Conservation (phyloP, 2,797 vertebrate species). For the Rhinella marina region DNA sequence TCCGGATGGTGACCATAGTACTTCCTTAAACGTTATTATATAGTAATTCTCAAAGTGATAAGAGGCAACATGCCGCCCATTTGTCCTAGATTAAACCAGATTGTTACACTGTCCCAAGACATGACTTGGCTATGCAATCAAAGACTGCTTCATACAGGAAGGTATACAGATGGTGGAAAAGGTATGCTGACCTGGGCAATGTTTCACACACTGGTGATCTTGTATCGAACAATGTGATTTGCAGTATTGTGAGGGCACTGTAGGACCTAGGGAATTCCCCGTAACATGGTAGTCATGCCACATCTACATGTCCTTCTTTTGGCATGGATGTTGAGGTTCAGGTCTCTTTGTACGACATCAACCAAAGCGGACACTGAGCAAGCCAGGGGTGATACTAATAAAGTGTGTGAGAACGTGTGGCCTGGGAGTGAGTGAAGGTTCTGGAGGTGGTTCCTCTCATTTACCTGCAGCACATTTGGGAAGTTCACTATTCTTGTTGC, state of each 20-base stretch:
- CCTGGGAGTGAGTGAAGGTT: neutral
- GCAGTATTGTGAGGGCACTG: neutral
- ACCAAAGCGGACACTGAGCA: neutral
- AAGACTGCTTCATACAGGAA: too few relatives aligned
- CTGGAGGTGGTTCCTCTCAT: neutral
- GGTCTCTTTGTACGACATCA: neutral
- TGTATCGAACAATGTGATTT: neutral
- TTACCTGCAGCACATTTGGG: slow-evolving; percentile 78
- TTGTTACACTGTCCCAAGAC: too few relatives aligned
- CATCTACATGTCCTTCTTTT: neutral
- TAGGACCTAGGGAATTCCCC: neutral
- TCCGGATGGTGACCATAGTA: too few relatives aligned
- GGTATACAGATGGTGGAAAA: too few relatives aligned
- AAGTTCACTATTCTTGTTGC: slow-evolving; percentile 66
- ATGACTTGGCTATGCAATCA: too few relatives aligned
- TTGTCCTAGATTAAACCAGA: too few relatives aligned
- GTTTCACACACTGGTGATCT: neutral
- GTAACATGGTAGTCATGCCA: neutral
- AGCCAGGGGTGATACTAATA: neutral
- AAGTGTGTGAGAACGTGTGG: too few relatives aligned
- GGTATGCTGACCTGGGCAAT: too few relatives aligned
- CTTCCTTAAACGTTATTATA: too few relatives aligned
- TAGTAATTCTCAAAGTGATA: too few relatives aligned
- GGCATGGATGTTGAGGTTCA: neutral
- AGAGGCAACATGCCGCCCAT: too few relatives aligned